Conservation (phyloP, 2,113 vertebrate species). For the Thalassarche chlororhynchos region DNA sequence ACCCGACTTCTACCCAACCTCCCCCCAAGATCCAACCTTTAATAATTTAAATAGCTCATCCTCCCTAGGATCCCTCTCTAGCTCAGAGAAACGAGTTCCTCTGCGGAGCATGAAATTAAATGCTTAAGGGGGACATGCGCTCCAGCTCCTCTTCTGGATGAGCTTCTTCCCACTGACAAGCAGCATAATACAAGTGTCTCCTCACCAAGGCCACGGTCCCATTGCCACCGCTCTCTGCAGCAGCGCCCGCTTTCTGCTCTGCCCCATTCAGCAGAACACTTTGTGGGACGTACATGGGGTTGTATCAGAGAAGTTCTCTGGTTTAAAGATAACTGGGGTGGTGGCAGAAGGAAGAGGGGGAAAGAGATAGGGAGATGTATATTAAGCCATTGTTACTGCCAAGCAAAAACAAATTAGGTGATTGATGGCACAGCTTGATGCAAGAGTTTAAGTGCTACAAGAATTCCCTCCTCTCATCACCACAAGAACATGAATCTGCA, state of each 20-base stretch:
- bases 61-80: neutral
- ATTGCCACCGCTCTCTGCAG: rapidly evolving
- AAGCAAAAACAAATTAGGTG: rapidly evolving
- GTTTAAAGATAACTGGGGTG: neutral
- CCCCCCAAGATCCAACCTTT: neutral
- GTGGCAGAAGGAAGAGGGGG: neutral
- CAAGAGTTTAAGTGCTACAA: neutral
- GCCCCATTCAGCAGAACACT: neutral
- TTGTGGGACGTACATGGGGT: rapidly evolving
- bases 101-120: neutral
- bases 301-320: neutral
- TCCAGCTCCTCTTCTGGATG: neutral
- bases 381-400: neutral
- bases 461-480: neutral
- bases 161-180: neutral
- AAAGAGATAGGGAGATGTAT: too few relatives aligned
- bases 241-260: neutral
- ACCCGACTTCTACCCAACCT: neutral
- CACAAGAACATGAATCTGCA: neutral
- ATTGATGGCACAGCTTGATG: neutral
- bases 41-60: neutral
- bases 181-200: rapidly evolving
- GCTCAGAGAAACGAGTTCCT: neutral
- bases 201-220: neutral
- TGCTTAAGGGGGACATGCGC: rapidly evolving